phyloP scores from a whole-genome alignment of 2,797 vertebrate species.

The Okamejei kenojei region DNA sequence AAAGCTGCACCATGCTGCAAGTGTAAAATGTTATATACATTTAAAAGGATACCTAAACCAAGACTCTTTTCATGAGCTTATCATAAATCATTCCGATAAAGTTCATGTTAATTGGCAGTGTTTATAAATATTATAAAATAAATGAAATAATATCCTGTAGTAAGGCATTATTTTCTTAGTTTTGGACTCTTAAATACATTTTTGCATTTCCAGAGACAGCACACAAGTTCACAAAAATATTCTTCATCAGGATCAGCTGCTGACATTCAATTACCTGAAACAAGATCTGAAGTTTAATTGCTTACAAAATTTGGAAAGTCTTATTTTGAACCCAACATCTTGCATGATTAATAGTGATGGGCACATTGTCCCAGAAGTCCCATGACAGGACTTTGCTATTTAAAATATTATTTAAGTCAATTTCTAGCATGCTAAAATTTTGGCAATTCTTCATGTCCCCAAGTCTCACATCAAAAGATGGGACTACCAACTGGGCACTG shows the following conservation, averaged over 20 bases:
- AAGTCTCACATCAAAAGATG: not conserved
- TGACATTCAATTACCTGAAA: too few relatives aligned
- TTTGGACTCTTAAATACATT: not conserved
- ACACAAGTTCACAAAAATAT: not conserved
- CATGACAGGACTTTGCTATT: not conserved
- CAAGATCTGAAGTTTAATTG: not conserved
- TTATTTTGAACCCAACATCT: not conserved
- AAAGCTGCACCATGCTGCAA: constrained; percentile 89
- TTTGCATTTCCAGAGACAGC: not conserved
- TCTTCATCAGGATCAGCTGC: not conserved
- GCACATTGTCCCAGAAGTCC: not conserved
- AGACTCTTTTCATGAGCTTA: not conserved
- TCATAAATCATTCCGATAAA: not conserved
- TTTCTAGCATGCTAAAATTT: not conserved
- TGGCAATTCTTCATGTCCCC: not conserved
- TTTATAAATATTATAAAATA: not conserved
- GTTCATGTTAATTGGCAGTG: not conserved
- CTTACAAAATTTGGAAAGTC: not conserved
- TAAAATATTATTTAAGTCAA: not conserved
- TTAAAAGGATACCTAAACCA: not conserved
- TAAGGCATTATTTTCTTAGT: not conserved
- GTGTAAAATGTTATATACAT: constrained; percentile 41
- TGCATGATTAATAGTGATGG: not conserved
- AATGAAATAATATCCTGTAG: not conserved
- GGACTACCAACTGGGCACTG: not conserved